Base-by-base conservation (phyloP, 2,797 vertebrate species). In the Brachyrhaphis roseni region DNA sequence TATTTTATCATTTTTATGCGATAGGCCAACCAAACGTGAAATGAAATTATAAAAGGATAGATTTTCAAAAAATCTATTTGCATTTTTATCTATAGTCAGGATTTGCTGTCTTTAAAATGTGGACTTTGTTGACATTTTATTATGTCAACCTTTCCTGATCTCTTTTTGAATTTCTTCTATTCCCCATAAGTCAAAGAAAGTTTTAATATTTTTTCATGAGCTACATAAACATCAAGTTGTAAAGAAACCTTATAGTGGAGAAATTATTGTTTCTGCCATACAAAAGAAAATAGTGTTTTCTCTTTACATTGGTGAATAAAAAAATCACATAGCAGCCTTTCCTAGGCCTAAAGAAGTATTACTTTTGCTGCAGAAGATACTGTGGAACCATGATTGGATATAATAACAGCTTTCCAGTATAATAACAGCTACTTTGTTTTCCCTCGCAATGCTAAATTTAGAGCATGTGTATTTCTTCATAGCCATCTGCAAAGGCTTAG, bases 361-460 rank as follows among this genome's bases (percentile, higher is more conserved):
- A 12, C 18, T 41, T 39, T 68, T 18, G 36, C 20, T 68, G 64
- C 64, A 68, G 20, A 68, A 13, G 64, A 41, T 26, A 13, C 36
- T 23, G 36, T 41, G 36, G 3, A 11, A 41, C 64, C 36, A 68
- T 41, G 64, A 41, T 26, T 23, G 64, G 36, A 41, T 68, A 68
- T 68, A 41, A 41, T 68, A 68, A 41, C 64, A 68, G 36, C 64
- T 68, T 64, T 36, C 34, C 13, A 36, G 62, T 68, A 41, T 68
- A 41, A 41, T 68, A 41, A 68, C 64, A 68, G 64, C 20, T 68
- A 41, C 64, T 66, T 36, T 68, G 36, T 68, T 26, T 36, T 23
- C 16, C 13, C 23, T 66, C 18, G 18, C 62, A 66, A 66, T 66
- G 34, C 62, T 68, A 68, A 41, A 68, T 41, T 68, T 68, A 26